Percentiles rank a stretch among this genome's conserved stretches.
Conservation (phyloP, 2,797 vertebrate genomes). For the Euthynnus affinis region DNA sequence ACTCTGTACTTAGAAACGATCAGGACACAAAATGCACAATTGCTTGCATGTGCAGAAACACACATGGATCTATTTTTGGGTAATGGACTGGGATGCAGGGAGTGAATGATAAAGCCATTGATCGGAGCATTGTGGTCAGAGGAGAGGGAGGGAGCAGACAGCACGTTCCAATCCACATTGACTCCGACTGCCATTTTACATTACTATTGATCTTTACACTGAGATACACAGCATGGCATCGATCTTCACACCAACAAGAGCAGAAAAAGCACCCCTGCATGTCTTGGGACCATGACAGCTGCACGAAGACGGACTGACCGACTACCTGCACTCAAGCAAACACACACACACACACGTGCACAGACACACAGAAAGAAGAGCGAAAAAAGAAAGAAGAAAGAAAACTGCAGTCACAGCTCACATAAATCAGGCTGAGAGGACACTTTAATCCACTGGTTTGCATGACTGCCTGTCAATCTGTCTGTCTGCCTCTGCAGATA, state of each 20-base stretch:
- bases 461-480: slow-evolving; percentile 29
- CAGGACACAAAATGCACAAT: slow-evolving; percentile 24
- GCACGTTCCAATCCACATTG: slow-evolving; percentile 60
- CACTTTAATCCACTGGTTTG: slow-evolving; percentile 43
- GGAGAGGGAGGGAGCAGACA: slow-evolving; percentile 42
- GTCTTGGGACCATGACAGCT: slow-evolving; percentile 26
- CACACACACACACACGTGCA: slow-evolving; percentile 1
- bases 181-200: slow-evolving; percentile 80
- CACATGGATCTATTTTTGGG: slow-evolving; percentile 60
- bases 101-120: slow-evolving; percentile 74
- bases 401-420: slow-evolving; percentile 33
- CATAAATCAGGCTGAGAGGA: slow-evolving; percentile 39
- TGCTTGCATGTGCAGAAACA: slow-evolving; percentile 42
- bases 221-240: slow-evolving; percentile 64
- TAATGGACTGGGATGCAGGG: slow-evolving; percentile 47
- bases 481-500: slow-evolving; percentile 59
- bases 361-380: neutral
- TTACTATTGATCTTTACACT: slow-evolving; percentile 78
- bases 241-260: slow-evolving; percentile 71
- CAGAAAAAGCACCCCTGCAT: slow-evolving; percentile 44
- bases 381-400: neutral
- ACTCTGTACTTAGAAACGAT: slow-evolving; percentile 38
- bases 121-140: slow-evolving; percentile 65
- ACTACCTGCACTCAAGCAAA: neutral
- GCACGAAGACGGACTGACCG: slow-evolving; percentile 15